phyloP scores from a whole-genome alignment of 2,113 vertebrate genomes.

The Boulengeromyrus knoepffleri region DNA sequence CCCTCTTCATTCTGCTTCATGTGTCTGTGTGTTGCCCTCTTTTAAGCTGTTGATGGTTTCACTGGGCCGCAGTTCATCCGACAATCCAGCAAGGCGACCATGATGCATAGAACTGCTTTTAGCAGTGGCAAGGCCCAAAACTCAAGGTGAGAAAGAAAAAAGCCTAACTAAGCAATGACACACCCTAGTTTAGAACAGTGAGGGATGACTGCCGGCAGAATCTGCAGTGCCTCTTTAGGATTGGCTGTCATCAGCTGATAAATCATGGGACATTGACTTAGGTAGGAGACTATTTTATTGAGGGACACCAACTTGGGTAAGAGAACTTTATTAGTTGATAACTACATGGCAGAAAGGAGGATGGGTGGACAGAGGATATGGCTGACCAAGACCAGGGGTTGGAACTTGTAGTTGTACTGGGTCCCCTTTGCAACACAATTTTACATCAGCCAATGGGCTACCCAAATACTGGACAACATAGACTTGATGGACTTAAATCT shows the following conservation, averaged over 20 bases:
- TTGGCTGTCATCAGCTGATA: not conserved
- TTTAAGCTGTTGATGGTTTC: not conserved
- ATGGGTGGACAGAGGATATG: not conserved
- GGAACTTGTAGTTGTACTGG: not conserved
- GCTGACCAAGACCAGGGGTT: not conserved
- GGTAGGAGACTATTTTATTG: not conserved
- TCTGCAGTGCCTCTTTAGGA: not conserved
- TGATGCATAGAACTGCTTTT: not conserved
- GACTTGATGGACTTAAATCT: not conserved
- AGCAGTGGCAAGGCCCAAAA: not conserved
- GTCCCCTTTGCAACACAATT: not conserved
- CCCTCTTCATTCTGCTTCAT: not conserved
- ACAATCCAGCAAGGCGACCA: not conserved
- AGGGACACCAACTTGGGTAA: not conserved
- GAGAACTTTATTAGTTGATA: not conserved
- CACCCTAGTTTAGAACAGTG: not conserved
- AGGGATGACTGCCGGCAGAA: not conserved
- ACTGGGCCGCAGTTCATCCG: not conserved
- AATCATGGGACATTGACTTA: not conserved
- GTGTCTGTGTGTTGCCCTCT: not conserved
- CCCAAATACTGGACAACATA: too few species aligned
- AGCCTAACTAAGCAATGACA: not conserved
- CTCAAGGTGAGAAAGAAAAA: not conserved
- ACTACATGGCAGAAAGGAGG: not conserved
- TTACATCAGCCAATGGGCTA: not conserved